Evolutionary conservation across 2,888 invertebrate species (phyloP).

Genomic region (Euplagia quadripunctaria): DNA sequence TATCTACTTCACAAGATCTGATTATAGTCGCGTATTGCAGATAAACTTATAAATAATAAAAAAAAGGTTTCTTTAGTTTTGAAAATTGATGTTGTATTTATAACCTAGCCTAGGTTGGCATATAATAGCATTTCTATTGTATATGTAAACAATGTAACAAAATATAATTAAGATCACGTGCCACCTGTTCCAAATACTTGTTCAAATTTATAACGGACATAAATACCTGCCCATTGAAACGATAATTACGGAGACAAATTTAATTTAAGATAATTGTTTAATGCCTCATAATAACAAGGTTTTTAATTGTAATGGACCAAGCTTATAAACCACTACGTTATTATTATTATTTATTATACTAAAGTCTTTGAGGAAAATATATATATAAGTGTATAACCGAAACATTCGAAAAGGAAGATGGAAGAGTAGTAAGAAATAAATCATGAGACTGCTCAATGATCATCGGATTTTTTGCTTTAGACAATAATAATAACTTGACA

Average conservation of each 20-base stretch:
- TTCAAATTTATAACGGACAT: slow-evolving; percentile 9
- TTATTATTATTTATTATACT: background rate
- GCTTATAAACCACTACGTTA: slow-evolving; percentile 37
- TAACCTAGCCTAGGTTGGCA: too few relatives aligned
- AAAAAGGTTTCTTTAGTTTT: too few relatives aligned
- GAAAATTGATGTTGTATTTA: too few relatives aligned
- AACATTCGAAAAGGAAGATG: too few relatives aligned
- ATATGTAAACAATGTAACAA: background rate
- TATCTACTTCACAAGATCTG: too few relatives aligned
- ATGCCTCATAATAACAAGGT: background rate
- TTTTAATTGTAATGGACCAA: slow-evolving; percentile 11
- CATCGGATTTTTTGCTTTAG: too few relatives aligned
- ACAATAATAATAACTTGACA: too few relatives aligned
- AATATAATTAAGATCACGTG: slow-evolving; percentile 9
- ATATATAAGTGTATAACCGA: background rate
- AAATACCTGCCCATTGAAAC: slow-evolving; percentile 10
- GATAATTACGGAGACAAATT: slow-evolving; percentile 12
- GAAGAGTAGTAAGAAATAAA: too few relatives aligned
- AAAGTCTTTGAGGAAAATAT: background rate
- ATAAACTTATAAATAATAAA: too few relatives aligned
- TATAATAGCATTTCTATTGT: background rate
- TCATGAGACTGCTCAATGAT: too few relatives aligned
- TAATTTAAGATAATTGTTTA: slow-evolving; percentile 12
- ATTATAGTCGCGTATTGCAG: too few relatives aligned
- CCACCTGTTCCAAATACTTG: slow-evolving; percentile 12